phyloP scores from a whole-genome alignment of 1,140 invertebrate genomes.

The Diabrotica undecimpunctata region DNA sequence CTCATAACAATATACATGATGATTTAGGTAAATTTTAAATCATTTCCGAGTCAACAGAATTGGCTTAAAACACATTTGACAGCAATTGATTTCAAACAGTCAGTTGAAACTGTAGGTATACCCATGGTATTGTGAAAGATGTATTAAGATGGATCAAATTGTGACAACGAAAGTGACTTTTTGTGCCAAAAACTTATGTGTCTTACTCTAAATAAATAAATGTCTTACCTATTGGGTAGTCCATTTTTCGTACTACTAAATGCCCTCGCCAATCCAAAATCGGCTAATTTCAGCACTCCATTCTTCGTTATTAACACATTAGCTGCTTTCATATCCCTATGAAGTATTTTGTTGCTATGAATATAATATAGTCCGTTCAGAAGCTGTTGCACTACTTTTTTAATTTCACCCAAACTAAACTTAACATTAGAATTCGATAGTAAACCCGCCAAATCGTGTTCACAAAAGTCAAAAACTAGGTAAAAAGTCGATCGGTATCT shows the following conservation, averaged over 20 bases:
- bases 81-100: too few species aligned
- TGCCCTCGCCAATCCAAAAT: constrained; percentile 88
- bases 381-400: constrained; percentile 97
- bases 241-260: constrained; percentile 87
- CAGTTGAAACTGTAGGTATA: too few species aligned
- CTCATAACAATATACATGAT: too few species aligned
- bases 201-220: neutral
- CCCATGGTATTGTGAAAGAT: too few species aligned
- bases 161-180: too few species aligned
- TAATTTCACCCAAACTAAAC: constrained; percentile 95
- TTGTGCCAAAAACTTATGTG: too few species aligned
- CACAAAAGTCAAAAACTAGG: constrained; percentile 98
- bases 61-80: too few species aligned
- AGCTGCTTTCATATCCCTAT: constrained; percentile 98
- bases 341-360: constrained; percentile 93
- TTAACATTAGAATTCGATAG: constrained; percentile 95
- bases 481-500: constrained; percentile 93
- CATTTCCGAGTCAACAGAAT: too few species aligned
- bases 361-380: constrained; percentile 96
- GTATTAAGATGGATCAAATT: too few species aligned
- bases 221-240: constrained; percentile 66
- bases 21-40: too few species aligned
- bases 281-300: constrained; percentile 90
- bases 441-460: constrained; percentile 96
- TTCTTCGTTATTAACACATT: constrained; percentile 98